Base-by-base conservation (phyloP, 2,888 invertebrate genomes). In the Lepidocyrtinus sp. region DNA sequence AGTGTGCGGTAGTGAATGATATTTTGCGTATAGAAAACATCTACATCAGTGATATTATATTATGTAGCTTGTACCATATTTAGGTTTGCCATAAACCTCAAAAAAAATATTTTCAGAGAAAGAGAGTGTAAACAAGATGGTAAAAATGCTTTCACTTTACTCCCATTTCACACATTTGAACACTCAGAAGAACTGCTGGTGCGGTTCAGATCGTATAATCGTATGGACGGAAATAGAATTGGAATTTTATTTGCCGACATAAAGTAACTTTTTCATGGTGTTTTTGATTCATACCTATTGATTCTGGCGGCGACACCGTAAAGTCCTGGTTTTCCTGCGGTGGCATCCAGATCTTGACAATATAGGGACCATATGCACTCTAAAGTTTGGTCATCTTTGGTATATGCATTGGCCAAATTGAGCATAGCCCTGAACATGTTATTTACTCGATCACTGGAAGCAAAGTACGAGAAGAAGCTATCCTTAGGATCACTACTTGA, bases 361-460 rank as follows among this genome's bases (percentile, higher is more conserved):
- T 92, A 92, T 63, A 92, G 87, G 74, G 91, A 88, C 92, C 92
- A 92, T 15, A 92, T 89, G 82, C 92, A 92, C 85, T 92, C 92
- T 85, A 92, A 85, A 36, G 90, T 90, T 0, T 90, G 88, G 1
- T 90, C 83, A 90, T 89, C 90, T 75, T 90, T 90, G 83, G 90
- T 90, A 83, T 91, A 92, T 5, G 91, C 92, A 24, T 90, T 88
- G 1, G 91, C 91, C 5, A 92, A 88, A 83, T 91, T 91, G 72
- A 91, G 89, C 1, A 91, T 90, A 0, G 91, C 92, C 0, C 91
- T 87, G 0, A 91, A 90, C 0, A 91, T 90, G 82, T 91, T 91
- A 89, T 91, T 90, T 0, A 91, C 90, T 0, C 91, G 89, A 81
- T 91, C 90, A 65, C 63, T 17, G 63, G 84, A 70, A 62, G 59